A percentile compares a stretch with the other conserved stretches of the same genome.
These are phyloP conservation scores for Alloscopus bannaensis DNA, from an alignment of 2,888 invertebrate genomes.

Conservation along the genomic window DNA sequence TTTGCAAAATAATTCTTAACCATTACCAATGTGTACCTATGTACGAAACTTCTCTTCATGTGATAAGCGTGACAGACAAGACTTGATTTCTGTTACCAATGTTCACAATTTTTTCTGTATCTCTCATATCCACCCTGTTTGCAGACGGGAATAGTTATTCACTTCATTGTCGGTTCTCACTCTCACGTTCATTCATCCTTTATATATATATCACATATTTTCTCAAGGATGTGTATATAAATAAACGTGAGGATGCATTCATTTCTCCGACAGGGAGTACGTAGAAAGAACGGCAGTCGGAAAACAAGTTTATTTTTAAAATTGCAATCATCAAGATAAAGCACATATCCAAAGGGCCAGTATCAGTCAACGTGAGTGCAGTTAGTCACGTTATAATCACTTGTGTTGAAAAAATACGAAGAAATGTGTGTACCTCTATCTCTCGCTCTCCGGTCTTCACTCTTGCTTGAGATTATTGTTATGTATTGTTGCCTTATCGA, in stretches of 20 bases:
- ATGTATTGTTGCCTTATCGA: constrained; percentile 14
- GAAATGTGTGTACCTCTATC: no score
- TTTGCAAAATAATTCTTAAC: no score
- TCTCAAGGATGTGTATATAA: constrained; percentile 20
- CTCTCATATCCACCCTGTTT: no score
- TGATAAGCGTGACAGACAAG: background rate
- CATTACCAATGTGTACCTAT: no score
- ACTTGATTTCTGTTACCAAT: no score
- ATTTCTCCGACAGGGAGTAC: background rate
- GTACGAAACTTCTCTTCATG: background rate
- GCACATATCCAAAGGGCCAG: no score
- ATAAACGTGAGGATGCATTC: background rate
- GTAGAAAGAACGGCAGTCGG: background rate
- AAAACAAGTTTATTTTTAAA: constrained; percentile 21
- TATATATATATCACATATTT: constrained; percentile 25
- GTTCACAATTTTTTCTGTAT: background rate
- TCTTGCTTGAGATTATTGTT: constrained; percentile 10
- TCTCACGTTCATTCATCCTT: constrained; percentile 41
- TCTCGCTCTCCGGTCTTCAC: no score
- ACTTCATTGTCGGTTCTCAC: constrained; percentile 33
- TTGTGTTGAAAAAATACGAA: constrained; percentile 3
- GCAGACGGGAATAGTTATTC: no score
- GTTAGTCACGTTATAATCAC: constrained; percentile 24
- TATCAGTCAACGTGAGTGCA: constrained; percentile 1
- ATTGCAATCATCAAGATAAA: background rate